phyloP scores from a whole-genome alignment of 2,888 invertebrate species.

The Sialis lutaria region DNA sequence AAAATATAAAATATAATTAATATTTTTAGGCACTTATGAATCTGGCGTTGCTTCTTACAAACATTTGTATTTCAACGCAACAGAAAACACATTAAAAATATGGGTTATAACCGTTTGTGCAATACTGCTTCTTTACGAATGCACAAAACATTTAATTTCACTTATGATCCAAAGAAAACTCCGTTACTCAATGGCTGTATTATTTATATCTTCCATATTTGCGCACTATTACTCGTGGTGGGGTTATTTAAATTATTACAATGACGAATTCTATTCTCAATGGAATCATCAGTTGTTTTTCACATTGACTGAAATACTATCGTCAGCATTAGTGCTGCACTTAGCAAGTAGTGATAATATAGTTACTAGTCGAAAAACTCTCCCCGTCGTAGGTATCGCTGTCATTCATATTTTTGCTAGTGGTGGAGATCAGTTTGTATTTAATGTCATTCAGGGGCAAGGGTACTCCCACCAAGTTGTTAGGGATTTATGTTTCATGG shows the following conservation, averaged over 20 bases:
- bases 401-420: constrained; percentile 41
- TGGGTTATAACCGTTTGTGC: constrained; percentile 41
- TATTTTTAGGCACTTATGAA: constrained; percentile 40
- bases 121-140: constrained; percentile 41
- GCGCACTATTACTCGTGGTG: constrained; percentile 55
- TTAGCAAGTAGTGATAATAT: constrained; percentile 32
- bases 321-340: constrained; percentile 37
- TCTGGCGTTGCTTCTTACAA: constrained; percentile 50
- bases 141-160: constrained; percentile 33
- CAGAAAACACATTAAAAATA: constrained; percentile 44
- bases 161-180: constrained; percentile 32
- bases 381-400: constrained; percentile 38
- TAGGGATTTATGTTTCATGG: constrained; percentile 48
- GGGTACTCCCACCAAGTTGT: constrained; percentile 47
- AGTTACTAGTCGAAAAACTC: constrained; percentile 34
- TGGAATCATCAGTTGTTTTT: constrained; percentile 53
- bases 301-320: constrained; percentile 41
- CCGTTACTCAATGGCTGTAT: constrained; percentile 39
- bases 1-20: neutral
- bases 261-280: constrained; percentile 50
- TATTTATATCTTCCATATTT: constrained; percentile 43
- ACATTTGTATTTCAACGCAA: constrained; percentile 53
- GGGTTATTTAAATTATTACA: constrained; percentile 52
- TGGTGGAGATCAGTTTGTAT: constrained; percentile 45
- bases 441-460: constrained; percentile 42